Base-by-base conservation (phyloP, 2,113 vertebrate genomes). In the Brachyistius frenatus region DNA sequence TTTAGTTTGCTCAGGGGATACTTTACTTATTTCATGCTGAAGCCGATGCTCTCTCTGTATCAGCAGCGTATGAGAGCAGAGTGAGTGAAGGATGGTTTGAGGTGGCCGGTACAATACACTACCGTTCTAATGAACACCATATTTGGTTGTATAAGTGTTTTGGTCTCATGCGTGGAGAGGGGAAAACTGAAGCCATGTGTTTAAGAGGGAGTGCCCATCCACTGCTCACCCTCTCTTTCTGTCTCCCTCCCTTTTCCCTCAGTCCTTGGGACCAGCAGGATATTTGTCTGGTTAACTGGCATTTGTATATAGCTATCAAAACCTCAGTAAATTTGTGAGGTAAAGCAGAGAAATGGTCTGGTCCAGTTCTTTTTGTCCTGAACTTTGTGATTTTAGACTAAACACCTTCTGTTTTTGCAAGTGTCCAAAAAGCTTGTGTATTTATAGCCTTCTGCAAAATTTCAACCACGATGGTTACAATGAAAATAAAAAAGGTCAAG, bases 101-200 rank as follows among this genome's bases (percentile, higher is more conserved):
- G 60, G 58, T 86, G 82, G 9, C 52, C 32, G 41, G 53, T 30
- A 61, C 60, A 60, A 71, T 66, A 50, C 80, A 67, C 39, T 49
- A 47, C 57, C 15, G 10, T 81, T 63, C 46, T 83, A 84, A 88
- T 90, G 77, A 91, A 80, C 68, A 74, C 91, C 93, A 93, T 94
- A 94, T 94, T 94, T 91, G 93, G 93, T 52, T 73, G 78, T 79
- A 86, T 71, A 50, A 91, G 67, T 89, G 86, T 88, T 91, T 88
- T 83, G 84, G 81, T 80, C 72, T 89, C 83, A 76, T 87, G 73
- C 62, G 78, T 75, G 41, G 64, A 83, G 86, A 78, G 73, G 68
- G 75, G 68, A 89, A 23, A 90, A 92, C 80, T 88, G 78, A 80
- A 89, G 88, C 86, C 87, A 89, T 89, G 79, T 92, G 89, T 90